Evolutionary conservation across 1,140 invertebrate species (phyloP).

Genomic region (Trinorchestia longiramus): DNA sequence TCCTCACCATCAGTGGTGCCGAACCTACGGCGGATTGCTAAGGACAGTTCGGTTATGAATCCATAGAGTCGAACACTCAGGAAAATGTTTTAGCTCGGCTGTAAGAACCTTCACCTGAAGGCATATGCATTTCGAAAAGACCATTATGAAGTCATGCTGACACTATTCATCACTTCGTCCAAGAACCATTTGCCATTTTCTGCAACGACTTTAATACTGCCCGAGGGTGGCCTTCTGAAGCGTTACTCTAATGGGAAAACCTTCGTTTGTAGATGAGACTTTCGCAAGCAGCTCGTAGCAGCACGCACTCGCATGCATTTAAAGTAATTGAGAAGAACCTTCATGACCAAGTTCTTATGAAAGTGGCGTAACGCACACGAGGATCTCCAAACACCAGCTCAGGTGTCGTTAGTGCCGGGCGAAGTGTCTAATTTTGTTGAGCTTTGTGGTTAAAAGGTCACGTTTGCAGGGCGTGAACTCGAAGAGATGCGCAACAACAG

Average conservation of each 20-base stretch:
- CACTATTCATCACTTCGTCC: not conserved
- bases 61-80: not conserved
- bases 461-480: not conserved
- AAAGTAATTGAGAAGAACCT: not conserved
- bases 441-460: not conserved
- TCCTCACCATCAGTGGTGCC: not conserved
- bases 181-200: not conserved
- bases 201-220: not conserved
- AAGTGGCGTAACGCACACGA: not conserved
- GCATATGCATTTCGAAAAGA: not conserved
- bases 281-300: not conserved
- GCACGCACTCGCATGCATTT: not conserved
- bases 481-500: not conserved
- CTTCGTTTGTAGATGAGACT: not conserved
- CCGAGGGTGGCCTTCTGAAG: not conserved
- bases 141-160: not conserved
- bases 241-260: not conserved
- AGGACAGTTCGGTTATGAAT: not conserved
- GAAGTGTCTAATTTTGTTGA: not conserved
- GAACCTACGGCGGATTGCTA: not conserved
- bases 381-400: not conserved
- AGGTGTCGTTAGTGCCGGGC: not conserved
- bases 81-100: not conserved
- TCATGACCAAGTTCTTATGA: not conserved
- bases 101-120: not conserved